Conservation (phyloP, 2,797 vertebrate genomes). For the Enteromius trimaculatus region DNA sequence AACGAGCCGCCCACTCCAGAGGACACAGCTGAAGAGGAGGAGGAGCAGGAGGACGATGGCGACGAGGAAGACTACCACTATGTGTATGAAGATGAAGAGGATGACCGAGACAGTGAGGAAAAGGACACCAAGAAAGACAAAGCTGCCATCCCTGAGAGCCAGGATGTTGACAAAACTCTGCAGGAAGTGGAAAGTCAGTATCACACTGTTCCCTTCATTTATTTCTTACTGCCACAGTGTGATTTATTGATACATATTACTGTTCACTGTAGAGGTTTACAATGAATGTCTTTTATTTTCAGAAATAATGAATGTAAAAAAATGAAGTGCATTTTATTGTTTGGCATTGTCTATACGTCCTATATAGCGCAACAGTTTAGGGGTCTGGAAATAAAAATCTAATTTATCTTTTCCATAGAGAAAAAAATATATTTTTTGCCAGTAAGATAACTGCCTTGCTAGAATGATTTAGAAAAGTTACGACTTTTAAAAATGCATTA, state of each 20-base stretch:
- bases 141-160: slow-evolving; percentile 70
- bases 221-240: neutral
- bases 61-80: slow-evolving; percentile 83
- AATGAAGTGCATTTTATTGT: neutral
- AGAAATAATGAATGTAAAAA: neutral
- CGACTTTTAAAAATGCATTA: neutral
- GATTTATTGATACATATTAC: neutral
- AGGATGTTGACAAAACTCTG: slow-evolving; percentile 79
- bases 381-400: neutral
- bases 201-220: neutral
- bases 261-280: neutral
- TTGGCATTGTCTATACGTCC: neutral
- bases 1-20: slow-evolving; percentile 70
- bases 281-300: neutral
- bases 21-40: slow-evolving; percentile 38
- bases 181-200: slow-evolving; percentile 92
- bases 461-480: neutral
- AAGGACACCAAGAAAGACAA: slow-evolving; percentile 79
- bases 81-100: slow-evolving; percentile 80
- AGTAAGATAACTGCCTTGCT: neutral
- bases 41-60: slow-evolving; percentile 80
- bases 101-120: slow-evolving; percentile 78
- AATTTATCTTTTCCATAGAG: neutral
- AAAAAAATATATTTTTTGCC: neutral
- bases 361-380: slow-evolving; percentile 29